phyloP scores from a whole-genome alignment of 2,797 vertebrate genomes.

The Sciurus vulgaris region DNA sequence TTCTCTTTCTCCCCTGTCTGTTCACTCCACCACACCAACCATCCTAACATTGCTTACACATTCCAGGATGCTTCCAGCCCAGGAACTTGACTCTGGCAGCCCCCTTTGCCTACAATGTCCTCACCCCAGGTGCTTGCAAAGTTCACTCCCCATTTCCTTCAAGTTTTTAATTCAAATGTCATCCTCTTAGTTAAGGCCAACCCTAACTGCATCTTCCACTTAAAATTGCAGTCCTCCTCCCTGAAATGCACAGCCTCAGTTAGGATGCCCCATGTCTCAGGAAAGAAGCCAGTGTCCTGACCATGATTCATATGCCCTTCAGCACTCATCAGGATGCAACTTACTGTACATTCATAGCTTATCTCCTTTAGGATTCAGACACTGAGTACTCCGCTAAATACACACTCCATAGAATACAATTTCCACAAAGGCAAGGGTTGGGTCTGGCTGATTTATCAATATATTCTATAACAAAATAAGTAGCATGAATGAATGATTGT shows the following conservation, averaged over 20 bases:
- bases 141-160: neutral
- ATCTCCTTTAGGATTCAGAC: neutral
- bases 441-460: neutral
- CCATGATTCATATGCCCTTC: rapidly evolving
- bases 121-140: neutral
- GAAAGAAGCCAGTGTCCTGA: no score
- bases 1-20: neutral
- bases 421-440: neutral
- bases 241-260: neutral
- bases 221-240: neutral
- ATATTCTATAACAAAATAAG: neutral
- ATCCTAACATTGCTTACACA: neutral
- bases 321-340: neutral
- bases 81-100: neutral
- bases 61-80: neutral
- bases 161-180: neutral
- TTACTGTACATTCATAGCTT: neutral
- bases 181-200: neutral
- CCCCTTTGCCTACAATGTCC: neutral
- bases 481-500: neutral
- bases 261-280: no score
- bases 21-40: neutral
- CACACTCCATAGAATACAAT: neutral
- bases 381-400: neutral
- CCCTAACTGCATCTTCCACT: neutral